A percentile compares a stretch with the other conserved stretches of the same genome.
Conservation (phyloP, 2,888 invertebrate genomes). For the Campaea margaritaria region DNA sequence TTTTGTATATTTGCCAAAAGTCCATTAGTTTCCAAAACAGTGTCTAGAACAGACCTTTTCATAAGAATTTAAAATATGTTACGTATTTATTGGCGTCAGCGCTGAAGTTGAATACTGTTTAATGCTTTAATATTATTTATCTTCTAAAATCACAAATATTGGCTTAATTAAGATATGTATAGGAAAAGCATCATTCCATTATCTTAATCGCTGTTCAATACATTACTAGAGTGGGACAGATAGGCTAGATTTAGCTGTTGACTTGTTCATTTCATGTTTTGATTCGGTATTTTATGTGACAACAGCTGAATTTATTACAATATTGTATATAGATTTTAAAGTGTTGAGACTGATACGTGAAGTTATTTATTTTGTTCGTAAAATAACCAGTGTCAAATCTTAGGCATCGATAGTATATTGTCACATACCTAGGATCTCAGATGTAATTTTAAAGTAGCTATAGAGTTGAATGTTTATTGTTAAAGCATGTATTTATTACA, state of each 20-base stretch:
- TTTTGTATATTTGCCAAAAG: conserved; percentile 21
- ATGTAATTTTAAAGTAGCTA: conserved; percentile 62
- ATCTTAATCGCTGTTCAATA: conserved; percentile 47
- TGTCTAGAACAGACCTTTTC: conserved; percentile 20
- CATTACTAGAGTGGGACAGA: conserved; percentile 46
- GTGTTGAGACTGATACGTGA: conserved; percentile 83
- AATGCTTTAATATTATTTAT: conserved; percentile 64
- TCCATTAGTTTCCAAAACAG: conserved; percentile 24
- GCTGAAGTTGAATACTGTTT: conserved; percentile 50
- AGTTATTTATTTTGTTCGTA: conserved; percentile 82
- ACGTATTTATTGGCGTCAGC: conserved; percentile 42
- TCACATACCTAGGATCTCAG: conserved; percentile 72
- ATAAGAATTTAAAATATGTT: conserved; percentile 23
- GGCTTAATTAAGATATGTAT: conserved; percentile 59
- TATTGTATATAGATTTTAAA: conserved; percentile 81
- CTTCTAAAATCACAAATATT: conserved; percentile 58
- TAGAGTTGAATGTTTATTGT: conserved; percentile 24
- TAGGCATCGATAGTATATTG: conserved; percentile 67
- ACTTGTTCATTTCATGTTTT: conserved; percentile 45
- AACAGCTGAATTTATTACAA: conserved; percentile 73
- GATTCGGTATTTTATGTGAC: conserved; percentile 58
- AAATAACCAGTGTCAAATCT: conserved; percentile 82
- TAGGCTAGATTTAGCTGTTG: conserved; percentile 57
- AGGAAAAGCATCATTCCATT: conserved; percentile 71
- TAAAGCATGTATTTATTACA: conserved; percentile 10